Conservation (phyloP, 2,888 invertebrate species). For the Pyrrhia umbra region DNA sequence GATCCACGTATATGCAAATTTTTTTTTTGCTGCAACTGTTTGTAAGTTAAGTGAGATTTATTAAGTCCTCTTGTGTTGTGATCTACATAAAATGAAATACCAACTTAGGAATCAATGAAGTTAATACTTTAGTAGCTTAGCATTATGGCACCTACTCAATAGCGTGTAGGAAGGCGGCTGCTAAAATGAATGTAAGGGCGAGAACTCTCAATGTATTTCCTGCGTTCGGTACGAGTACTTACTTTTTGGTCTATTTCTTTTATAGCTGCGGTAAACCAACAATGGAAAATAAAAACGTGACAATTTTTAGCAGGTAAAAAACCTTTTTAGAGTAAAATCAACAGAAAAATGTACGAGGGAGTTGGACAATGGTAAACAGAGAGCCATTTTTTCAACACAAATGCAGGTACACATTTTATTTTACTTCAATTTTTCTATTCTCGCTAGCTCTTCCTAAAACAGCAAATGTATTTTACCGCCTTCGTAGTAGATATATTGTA, state of each 20-base stretch:
- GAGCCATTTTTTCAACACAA: not conserved
- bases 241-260: slow-evolving; percentile 37
- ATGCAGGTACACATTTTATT: not conserved
- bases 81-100: too few relatives aligned
- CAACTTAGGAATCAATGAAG: too few relatives aligned
- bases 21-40: too few relatives aligned
- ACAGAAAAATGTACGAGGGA: slow-evolving; percentile 2
- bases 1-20: too few relatives aligned
- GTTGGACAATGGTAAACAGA: not conserved
- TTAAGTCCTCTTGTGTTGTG: too few relatives aligned
- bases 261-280: slow-evolving; percentile 28
- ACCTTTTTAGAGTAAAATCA: not conserved
- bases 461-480: not conserved
- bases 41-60: too few relatives aligned
- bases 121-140: not conserved
- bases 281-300: slow-evolving; percentile 27
- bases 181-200: too few relatives aligned
- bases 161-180: too few relatives aligned
- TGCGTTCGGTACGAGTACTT: not conserved
- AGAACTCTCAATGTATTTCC: too few relatives aligned
- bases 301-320: slow-evolving; percentile 1
- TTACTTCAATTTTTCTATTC: not conserved
- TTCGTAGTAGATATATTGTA: not conserved
- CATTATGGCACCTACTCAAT: not conserved
- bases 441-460: not conserved